Percentiles rank a stretch among this genome's conserved stretches.
Evolutionary conservation across 1,140 invertebrate species (phyloP).

Genomic region (Cydia splendana): DNA sequence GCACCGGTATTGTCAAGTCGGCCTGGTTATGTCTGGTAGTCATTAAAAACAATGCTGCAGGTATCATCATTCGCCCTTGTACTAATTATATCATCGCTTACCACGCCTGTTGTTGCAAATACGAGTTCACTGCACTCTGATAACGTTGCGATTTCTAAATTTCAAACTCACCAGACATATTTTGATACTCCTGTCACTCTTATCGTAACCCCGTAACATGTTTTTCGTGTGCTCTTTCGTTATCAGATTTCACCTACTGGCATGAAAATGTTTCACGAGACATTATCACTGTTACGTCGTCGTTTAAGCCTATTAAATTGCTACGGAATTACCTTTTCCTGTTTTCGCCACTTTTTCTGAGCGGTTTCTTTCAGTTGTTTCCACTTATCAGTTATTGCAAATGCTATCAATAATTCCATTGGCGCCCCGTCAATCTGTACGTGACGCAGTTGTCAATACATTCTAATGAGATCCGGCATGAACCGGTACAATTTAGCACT

Average conservation of each 20-base stretch:
- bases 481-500: constrained; percentile 47
- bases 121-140: constrained; percentile 64
- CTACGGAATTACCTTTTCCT: constrained; percentile 51
- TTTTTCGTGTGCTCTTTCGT: constrained; percentile 47
- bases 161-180: constrained; percentile 43
- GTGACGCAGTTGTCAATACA: constrained; percentile 43
- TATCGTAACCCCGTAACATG: constrained; percentile 51
- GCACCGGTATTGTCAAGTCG: neutral
- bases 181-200: constrained; percentile 42
- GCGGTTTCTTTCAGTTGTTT: constrained; percentile 32
- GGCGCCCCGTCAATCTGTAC: constrained; percentile 54
- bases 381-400: constrained; percentile 34
- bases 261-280: constrained; percentile 51
- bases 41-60: constrained; percentile 51
- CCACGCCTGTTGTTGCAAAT: constrained; percentile 54
- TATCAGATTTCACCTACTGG: constrained; percentile 66
- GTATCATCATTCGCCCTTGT: constrained; percentile 60
- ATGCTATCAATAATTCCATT: constrained; percentile 45
- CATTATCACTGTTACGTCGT: constrained; percentile 41
- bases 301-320: constrained; percentile 40
- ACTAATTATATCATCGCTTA: constrained; percentile 59
- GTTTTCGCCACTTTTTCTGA: constrained; percentile 39
- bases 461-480: constrained; percentile 48
- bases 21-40: constrained; percentile 40
- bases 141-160: constrained; percentile 49